A percentile compares a stretch with the other conserved stretches of the same genome.
Conservation (phyloP, 2,113 vertebrate genomes). For the Gymnarchus niloticus region DNA sequence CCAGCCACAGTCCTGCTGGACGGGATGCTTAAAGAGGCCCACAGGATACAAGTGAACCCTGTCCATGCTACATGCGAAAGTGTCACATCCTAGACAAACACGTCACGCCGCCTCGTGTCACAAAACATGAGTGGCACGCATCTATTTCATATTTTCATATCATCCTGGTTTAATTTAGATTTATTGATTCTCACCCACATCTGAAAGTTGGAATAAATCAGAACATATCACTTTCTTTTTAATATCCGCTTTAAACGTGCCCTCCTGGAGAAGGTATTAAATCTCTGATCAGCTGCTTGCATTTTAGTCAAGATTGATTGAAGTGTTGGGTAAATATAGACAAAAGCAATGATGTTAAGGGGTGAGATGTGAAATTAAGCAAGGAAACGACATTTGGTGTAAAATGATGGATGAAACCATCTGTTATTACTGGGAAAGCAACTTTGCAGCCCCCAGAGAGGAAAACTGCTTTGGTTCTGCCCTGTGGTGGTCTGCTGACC, state of each 20-base stretch:
- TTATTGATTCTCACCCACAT: conserved; percentile 12
- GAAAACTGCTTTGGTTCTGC: not conserved
- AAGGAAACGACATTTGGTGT: not conserved
- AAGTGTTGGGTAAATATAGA: not conserved
- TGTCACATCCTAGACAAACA: not conserved
- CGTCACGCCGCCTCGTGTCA: not conserved
- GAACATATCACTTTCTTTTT: conserved; percentile 3
- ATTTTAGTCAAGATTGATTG: not conserved
- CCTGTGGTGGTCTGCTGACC: no score
- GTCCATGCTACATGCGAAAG: not conserved
- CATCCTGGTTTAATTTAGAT: not conserved
- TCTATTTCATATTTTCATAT: conserved; percentile 1
- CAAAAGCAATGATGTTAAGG: not conserved
- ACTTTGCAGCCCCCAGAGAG: not conserved
- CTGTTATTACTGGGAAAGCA: not conserved
- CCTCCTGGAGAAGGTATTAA: conserved; percentile 14
- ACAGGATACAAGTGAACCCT: not conserved
- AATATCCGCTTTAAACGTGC: conserved; percentile 11
- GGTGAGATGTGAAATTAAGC: not conserved
- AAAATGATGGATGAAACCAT: not conserved
- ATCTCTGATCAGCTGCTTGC: not conserved
- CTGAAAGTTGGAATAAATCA: conserved; percentile 13
- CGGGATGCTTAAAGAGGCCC: not conserved
- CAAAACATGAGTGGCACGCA: not conserved
- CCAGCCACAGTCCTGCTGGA: not conserved